A percentile compares a stretch with the other conserved stretches of the same genome.
Conservation (phyloP, 2,888 invertebrate species). For the Mythimna pallens region DNA sequence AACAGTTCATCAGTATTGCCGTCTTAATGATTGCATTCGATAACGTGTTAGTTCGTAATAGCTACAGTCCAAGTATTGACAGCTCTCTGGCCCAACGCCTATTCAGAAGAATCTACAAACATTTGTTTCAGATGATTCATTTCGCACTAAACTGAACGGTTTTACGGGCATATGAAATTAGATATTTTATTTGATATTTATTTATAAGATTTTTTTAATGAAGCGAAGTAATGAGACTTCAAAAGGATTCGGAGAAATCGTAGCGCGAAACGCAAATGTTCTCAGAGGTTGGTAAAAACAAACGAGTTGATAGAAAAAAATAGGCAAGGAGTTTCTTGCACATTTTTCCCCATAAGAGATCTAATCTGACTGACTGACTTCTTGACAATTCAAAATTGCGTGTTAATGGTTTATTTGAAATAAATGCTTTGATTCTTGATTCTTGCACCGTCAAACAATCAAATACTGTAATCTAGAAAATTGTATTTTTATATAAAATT, state of each 20-base stretch:
- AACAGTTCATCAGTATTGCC: slow-evolving; percentile 1
- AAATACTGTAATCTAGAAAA: neutral
- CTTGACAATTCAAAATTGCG: no score
- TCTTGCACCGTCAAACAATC: neutral
- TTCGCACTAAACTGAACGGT: neutral
- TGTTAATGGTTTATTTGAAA: no score
- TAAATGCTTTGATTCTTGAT: no score
- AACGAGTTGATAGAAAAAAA: neutral
- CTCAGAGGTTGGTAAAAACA: neutral
- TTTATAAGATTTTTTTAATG: slow-evolving; percentile 26
- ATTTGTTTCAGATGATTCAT: slow-evolving; percentile 49
- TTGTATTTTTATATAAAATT: neutral
- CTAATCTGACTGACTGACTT: no score
- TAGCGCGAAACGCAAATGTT: neutral
- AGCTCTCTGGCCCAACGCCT: slow-evolving; percentile 55
- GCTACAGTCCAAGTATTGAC: slow-evolving; percentile 45
- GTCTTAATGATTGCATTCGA: slow-evolving; percentile 43
- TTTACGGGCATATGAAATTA: slow-evolving; percentile 15
- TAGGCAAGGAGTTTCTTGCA: no score
- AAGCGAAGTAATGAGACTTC: neutral
- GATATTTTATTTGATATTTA: slow-evolving; percentile 35
- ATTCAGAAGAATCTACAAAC: neutral
- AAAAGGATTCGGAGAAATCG: neutral
- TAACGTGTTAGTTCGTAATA: slow-evolving; percentile 28
- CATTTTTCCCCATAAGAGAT: no score